A percentile compares a stretch with the other conserved stretches of the same genome.
Conservation (phyloP, 2,797 vertebrate genomes). For the Myotis planiceps region DNA sequence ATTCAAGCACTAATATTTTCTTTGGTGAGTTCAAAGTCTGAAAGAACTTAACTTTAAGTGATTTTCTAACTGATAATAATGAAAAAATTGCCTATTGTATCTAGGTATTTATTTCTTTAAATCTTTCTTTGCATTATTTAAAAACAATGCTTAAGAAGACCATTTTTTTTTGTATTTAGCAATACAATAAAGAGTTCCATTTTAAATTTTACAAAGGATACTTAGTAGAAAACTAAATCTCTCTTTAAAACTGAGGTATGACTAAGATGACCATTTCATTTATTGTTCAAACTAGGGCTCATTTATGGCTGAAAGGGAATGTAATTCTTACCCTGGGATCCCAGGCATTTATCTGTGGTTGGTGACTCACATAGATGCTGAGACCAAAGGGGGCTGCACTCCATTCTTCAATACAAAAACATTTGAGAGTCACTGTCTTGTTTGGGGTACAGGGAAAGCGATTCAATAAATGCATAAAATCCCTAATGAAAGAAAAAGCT, state of each 20-base stretch:
- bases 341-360: neutral
- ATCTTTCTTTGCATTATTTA: neutral
- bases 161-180: neutral
- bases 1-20: neutral
- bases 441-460: neutral
- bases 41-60: neutral
- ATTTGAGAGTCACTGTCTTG: neutral
- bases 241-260: neutral
- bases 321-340: neutral
- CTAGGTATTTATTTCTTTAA: neutral
- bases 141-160: neutral
- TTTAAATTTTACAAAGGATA: constrained; percentile 22
- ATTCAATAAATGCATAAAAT: neutral
- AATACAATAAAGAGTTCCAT: neutral
- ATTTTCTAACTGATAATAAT: neutral
- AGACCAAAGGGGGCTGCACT: neutral
- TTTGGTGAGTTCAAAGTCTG: neutral
- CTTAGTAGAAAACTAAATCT: neutral
- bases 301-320: neutral
- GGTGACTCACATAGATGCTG: neutral
- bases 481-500: neutral
- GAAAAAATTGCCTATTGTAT: neutral
- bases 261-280: neutral
- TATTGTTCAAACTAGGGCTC: neutral
- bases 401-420: neutral